Percentiles rank a stretch among this genome's conserved stretches.
These are phyloP conservation scores for Tetranychus piercei DNA, from an alignment of 2,888 invertebrate genomes.

Conservation along the genomic window DNA sequence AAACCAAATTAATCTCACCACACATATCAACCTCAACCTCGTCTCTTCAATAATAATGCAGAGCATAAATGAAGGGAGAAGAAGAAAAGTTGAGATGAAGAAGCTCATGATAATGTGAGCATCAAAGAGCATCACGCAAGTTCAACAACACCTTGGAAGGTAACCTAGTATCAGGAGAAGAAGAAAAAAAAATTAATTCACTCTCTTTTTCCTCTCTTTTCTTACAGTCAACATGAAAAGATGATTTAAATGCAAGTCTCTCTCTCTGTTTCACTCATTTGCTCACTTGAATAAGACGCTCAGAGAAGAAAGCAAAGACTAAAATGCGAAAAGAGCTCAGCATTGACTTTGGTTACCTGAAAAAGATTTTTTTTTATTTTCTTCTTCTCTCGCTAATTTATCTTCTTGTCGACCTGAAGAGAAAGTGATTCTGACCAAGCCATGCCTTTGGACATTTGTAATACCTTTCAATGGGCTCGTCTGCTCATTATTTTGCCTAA, in stretches of 20 bases:
- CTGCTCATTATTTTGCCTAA: background rate
- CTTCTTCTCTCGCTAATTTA: background rate
- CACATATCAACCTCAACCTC: slow-evolving; percentile 1
- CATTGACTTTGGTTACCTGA: background rate
- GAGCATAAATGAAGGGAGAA: background rate
- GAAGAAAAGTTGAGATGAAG: background rate
- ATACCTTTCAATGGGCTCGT: background rate
- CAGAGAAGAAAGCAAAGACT: too few relatives aligned
- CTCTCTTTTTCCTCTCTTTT: background rate
- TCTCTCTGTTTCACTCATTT: background rate
- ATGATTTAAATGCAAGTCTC: background rate
- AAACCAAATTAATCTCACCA: slow-evolving; percentile 1
- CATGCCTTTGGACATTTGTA: background rate
- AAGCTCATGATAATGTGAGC: background rate
- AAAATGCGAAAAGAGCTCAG: background rate
- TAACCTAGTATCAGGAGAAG: background rate
- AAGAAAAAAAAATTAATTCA: background rate
- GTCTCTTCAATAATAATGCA: background rate
- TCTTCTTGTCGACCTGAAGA: background rate
- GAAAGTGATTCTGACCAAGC: background rate
- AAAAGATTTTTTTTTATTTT: background rate
- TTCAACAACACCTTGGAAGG: background rate
- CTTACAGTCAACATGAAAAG: too few relatives aligned
- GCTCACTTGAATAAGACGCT: background rate
- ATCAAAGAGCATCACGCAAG: background rate